Base-by-base conservation (phyloP, 2,888 invertebrate species). In the Argyresthia albistria region DNA sequence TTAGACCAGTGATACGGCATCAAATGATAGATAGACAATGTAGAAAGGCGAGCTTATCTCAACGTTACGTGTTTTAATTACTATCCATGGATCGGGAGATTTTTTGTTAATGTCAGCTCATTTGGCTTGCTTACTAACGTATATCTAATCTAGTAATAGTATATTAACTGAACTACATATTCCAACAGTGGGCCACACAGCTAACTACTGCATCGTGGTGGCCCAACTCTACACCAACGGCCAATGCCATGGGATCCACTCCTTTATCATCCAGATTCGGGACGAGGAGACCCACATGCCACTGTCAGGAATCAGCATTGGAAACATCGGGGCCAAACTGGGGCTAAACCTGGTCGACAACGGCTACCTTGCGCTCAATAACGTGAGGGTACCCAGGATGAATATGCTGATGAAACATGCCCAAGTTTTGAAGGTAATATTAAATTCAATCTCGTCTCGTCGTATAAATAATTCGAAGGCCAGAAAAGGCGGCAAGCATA, bases 361-460 rank as follows among this genome's bases (percentile, higher is more conserved):
- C 76, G 97, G 98, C 0, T 98, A 93, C 75, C 86, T 98, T 52
- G 93, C 94, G 0, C 93, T 98, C 56, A 90, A 95, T 49, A 89
- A 95, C 61, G 93, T 93, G 15, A 90, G 96, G 58, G 93, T 98
- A 67, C 97, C 97, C 0, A 88, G 96, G 49, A 90, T 89, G n/a
- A 88, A 94, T 58, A 95, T 98, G 96, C 76, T 98, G 16, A 97
- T 97, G 97, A 95, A 94, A 77, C 94, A 97, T 79, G 93, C 94
- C 54, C 91, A 96, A 88, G 95, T 97, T 60, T 63, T 80, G 37
- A 65, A 75, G 57, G 79, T 78, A 65, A 52, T 39, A 39, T 39
- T 39, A 6, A 11, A 39, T 39, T 39, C 9, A n/a, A n/a, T n/a
- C n/a, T n/a, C n/a, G n/a, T n/a, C n/a, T n/a, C n/a, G n/a, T n/a